Evolutionary conservation across 2,113 vertebrate genomes (phyloP), one percentile per base, ranked within the genome.

Genomic region (Dinomys branickii): DNA sequence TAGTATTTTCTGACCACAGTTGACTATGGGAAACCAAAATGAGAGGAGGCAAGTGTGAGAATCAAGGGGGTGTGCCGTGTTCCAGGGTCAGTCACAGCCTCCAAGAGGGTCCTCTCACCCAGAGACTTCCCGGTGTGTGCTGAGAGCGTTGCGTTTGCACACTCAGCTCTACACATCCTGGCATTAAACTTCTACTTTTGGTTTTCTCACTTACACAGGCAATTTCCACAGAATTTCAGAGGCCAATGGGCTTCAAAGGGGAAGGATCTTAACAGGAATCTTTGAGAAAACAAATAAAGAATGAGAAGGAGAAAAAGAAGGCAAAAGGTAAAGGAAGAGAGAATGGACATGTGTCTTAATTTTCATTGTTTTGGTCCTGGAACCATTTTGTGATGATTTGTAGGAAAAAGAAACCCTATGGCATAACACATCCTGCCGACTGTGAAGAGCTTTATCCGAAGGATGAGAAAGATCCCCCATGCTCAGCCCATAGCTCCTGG

Each of bases 351-450:
- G 12, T 61, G 30, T 90, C 67, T 88, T 71, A 56, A 94, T n/a
- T 87, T 93, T 97, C 95, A 61, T 58, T 47, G 94, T 26, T 95
- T 90, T 82, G 24, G 19, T 85, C 95, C 30, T 92, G 63, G n/a
- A 97, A 85, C 8, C 63, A 33, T 73, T 93, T 69, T 86, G 61
- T 85, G 54, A 84, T 69, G 47, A 65, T 78, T 96, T 88, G 44
- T 71, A 88, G 85, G 56, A 69, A 88, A 81, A 92, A 88, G 50
- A 14, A 33, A 38, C 38, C 33, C 71, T 95, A 58, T 80, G 73
- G 38, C 84, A 71, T 24, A 90, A 82, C 30, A 4, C 7, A n/a
- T 67, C 30, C 56, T 95, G 41, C 93, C 26, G 54, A n/a, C 59
- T 85, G 41, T 80, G 67, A 93, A 88, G 50, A 59, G 26, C 19